Evolutionary conservation across 2,888 invertebrate genomes (phyloP), one percentile per base, ranked within the genome.

Genomic region (Melanchra persicariae): DNA sequence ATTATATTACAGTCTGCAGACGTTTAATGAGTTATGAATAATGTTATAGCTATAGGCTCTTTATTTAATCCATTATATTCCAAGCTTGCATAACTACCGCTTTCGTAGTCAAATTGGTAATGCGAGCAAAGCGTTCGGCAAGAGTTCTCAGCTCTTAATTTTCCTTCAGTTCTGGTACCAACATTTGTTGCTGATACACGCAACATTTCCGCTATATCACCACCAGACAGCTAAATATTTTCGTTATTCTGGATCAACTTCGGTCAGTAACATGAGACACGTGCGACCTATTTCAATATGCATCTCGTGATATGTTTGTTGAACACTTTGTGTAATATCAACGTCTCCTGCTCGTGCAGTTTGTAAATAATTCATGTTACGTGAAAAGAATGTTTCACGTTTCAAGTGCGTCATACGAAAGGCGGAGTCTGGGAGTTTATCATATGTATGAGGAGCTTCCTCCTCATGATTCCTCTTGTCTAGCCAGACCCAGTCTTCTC

Each of bases 301-400:
- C 82, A 82, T 82, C 77, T 80, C 71, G 74, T 55, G 52, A 70
- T 59, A 54, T 59, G 47, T 51, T 66, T 65, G 45, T 73, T 69
- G 57, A 55, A 70, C 57, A 54, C 24, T 64, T 51, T 52, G 65
- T 65, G 52, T 74, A 63, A 74, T 73, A 77, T 81, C 85, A 85
- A 82, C 81, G 85, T 87, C 79, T 83, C 79, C 77, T 72, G 57
- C 47, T 62, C 54, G 70, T 67, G 77, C 78, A 75, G 85, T 82
- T 75, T 86, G 86, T 84, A 80, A 83, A 85, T 79, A 82, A 81
- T 68, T 68, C 30, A 57, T 58, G 55, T 76, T 45, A 62, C 43
- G 68, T 54, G 65, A 63, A 73, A 63, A 51, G 10, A 70, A 60
- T 71, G 59, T 72, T 77, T 69, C 51, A 58, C 73, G 57, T 70